These are phyloP conservation scores for Nemoura dubitans DNA, from an alignment of 2,888 invertebrate genomes.

Conservation along the genomic window DNA sequence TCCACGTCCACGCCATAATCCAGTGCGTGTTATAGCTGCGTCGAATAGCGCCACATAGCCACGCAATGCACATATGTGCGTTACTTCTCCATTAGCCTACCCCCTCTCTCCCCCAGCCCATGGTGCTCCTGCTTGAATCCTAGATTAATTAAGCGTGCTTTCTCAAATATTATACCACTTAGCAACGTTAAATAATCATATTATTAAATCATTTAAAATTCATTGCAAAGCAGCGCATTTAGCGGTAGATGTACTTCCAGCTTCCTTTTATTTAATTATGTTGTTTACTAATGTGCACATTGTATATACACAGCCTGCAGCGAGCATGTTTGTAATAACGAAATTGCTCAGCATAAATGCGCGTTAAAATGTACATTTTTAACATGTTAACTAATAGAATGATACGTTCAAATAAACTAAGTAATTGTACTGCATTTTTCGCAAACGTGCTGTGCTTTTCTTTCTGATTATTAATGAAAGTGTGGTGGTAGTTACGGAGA, in stretches of 20 bases:
- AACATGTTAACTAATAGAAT: not conserved
- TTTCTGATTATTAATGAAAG: not conserved
- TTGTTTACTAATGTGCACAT: constrained; percentile 5
- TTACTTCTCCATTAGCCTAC: not conserved
- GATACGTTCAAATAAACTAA: not conserved
- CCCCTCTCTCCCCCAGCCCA: no score
- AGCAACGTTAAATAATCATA: not conserved
- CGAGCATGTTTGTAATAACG: not conserved
- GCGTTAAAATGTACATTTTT: not conserved
- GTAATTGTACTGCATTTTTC: not conserved
- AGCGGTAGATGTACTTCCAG: constrained; percentile 7
- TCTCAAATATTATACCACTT: not conserved
- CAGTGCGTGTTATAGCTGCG: not conserved
- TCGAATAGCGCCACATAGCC: not conserved
- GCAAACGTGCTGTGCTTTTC: not conserved
- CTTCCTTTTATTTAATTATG: constrained; percentile 7
- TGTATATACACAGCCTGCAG: not conserved
- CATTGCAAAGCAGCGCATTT: not conserved
- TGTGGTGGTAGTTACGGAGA: not conserved
- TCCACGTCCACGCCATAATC: constrained; percentile 20
- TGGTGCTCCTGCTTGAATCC: not conserved
- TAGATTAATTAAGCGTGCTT: constrained; percentile 2
- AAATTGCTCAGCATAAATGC: not conserved
- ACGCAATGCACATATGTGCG: not conserved
- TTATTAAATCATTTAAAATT: constrained; percentile 7